Base-by-base conservation (phyloP, 2,888 invertebrate species). In the Prosopocoilus inquinatus region DNA sequence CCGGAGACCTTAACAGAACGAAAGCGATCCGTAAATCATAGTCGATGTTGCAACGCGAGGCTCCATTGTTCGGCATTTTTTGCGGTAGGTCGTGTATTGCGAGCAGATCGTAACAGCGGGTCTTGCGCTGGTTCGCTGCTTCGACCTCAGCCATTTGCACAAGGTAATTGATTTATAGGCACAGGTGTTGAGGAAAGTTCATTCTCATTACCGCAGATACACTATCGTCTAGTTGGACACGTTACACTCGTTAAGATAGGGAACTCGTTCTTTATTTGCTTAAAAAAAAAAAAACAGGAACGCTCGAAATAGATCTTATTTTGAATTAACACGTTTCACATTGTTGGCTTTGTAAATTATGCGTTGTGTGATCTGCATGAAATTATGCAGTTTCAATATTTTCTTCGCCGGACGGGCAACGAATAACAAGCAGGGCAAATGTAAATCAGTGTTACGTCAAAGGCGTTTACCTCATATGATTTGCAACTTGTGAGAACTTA, bases 131-230 rank as follows among this genome's bases (percentile, higher is more conserved):
- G 41, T 41, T 41, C 41, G 41, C 12, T 41, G 41, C 15, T 13
- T 41, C 41, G 41, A 41, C 41, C 41, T 16, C 41, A 16, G 15
- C 41, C 41, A 15, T 15, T 41, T 41, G 41, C 41, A 41, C 41
- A 41, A 41, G 41, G 12, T 41, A 41, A 41, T 41, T 41, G 41
- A 41, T 41, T 41, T 41, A 41, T 41, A 41, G 41, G 41, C 41
- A 41, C 41, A 41, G 41, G 41, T 41, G 41, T 41, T n/a, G 12
- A 41, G 16, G 41, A 41, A 41, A 41, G 12, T 41, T 9, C 41
- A 41, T 41, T 41, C 41, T 41, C 41, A 41, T 41, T 41, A 41
- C 41, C 41, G 41, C 41, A 41, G 41, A 41, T 41, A 41, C 9
- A 41, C 9, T 41, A 41, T 41, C 41, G 41, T 41, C 38, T 38